These are phyloP conservation scores for Acestrorhynchus altus DNA, from an alignment of 2,797 vertebrate species.

Conservation along the genomic window DNA sequence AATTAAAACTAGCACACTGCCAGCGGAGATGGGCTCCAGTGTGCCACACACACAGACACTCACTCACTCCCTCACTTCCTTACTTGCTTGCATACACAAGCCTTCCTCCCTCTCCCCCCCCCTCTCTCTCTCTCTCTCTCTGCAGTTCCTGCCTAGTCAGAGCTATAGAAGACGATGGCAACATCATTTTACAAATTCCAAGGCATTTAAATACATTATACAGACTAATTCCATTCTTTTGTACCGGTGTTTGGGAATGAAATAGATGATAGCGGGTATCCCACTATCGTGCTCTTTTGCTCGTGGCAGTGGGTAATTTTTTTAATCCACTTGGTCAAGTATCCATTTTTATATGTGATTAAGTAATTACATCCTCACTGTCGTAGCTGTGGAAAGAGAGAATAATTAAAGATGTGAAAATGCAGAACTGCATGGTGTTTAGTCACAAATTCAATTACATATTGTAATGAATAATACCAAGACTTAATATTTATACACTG, in stretches of 20 bases:
- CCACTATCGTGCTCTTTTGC: constrained; percentile 2
- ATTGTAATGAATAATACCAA: not conserved
- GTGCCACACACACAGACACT: constrained; percentile 7
- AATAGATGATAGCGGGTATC: constrained; percentile 27
- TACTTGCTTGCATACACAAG: not conserved
- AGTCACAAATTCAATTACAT: constrained; percentile 12
- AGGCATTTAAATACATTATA: constrained; percentile 17
- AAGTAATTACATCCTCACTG: constrained; percentile 18
- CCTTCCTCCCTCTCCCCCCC: not conserved
- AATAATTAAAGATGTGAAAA: constrained; percentile 23
- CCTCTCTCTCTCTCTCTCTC: not conserved
- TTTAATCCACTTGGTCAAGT: constrained; percentile 22
- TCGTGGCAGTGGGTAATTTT: constrained; percentile 14
- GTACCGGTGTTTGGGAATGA: constrained; percentile 14
- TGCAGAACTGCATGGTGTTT: not conserved
- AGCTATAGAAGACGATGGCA: constrained; percentile 35
- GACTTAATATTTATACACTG: too few species aligned
- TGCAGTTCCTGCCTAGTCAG: constrained; percentile 34
- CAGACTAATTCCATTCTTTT: constrained; percentile 26
- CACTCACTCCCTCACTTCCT: not conserved
- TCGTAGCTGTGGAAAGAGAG: not conserved
- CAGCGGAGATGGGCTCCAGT: constrained; percentile 9
- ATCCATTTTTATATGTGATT: constrained; percentile 14
- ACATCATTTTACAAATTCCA: constrained; percentile 23
- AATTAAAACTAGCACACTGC: constrained; percentile 47